These are phyloP conservation scores for Acipenser ruthenus DNA, from an alignment of 2,797 vertebrate species.

Conservation along the genomic window DNA sequence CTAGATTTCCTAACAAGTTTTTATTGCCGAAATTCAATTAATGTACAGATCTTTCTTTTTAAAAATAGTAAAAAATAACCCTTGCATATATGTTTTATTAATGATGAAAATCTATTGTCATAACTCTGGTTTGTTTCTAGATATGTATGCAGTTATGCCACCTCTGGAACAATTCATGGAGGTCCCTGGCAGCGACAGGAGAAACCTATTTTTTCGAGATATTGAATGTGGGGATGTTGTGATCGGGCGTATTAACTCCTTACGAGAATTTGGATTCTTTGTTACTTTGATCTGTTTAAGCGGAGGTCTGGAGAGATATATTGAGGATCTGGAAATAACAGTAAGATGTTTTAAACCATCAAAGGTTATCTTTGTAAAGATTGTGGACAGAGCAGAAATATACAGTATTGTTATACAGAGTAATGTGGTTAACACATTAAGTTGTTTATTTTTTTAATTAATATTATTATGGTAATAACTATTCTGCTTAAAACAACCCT, in stretches of 20 bases:
- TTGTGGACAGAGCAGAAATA: background rate
- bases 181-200: slow-evolving; percentile 70
- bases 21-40: background rate
- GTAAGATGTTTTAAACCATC: slow-evolving; percentile 49
- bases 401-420: too few relatives aligned
- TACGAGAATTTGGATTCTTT: slow-evolving; percentile 93
- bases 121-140: slow-evolving; percentile 43
- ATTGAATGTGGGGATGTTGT: slow-evolving; percentile 83
- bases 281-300: slow-evolving; percentile 81
- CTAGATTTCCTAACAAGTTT: background rate
- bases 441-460: background rate
- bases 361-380: background rate
- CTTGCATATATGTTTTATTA: too few relatives aligned
- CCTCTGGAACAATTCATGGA: slow-evolving; percentile 89
- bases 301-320: slow-evolving; percentile 74
- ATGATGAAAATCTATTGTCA: background rate
- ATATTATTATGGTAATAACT: slow-evolving; percentile 2
- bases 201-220: slow-evolving; percentile 81
- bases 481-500: slow-evolving; percentile 14
- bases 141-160: slow-evolving; percentile 81
- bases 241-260: slow-evolving; percentile 83
- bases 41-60: background rate
- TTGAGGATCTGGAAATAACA: slow-evolving; percentile 82
- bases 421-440: background rate
- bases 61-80: background rate